Percentiles rank a stretch among this genome's conserved stretches.
These are phyloP conservation scores for Chlorocebus sabaeus DNA, from an alignment of 2,113 vertebrate genomes.

Conservation along the genomic window DNA sequence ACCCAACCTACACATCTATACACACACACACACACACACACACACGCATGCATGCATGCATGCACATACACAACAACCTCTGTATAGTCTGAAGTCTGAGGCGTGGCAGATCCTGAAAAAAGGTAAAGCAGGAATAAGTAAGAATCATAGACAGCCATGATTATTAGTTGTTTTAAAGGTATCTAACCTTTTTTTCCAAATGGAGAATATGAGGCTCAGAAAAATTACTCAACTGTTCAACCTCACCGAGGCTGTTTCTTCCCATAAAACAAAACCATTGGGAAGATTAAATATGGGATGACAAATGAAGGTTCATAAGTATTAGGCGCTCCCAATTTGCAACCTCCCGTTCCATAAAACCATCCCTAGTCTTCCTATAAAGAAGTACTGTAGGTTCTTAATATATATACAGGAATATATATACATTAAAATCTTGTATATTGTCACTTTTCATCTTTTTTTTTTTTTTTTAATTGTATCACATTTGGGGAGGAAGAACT, in stretches of 20 bases:
- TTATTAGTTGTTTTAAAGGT: neutral
- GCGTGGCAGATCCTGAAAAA: neutral
- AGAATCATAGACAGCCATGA: neutral
- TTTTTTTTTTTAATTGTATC: neutral
- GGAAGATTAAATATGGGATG: neutral
- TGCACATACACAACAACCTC: neutral
- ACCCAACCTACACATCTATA: rapidly evolving
- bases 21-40: neutral
- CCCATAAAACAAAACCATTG: neutral
- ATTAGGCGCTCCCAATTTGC: neutral
- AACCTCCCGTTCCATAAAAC: neutral
- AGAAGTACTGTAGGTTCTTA: neutral
- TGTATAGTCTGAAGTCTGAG: neutral
- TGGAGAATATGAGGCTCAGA: neutral
- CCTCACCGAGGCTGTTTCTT: neutral
- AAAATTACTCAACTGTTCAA: neutral
- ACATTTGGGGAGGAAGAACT: neutral
- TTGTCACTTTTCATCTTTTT: neutral
- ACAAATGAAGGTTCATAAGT: neutral
- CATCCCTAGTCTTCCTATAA: neutral
- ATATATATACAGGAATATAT: neutral
- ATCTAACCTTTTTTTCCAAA: neutral
- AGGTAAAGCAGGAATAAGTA: neutral
- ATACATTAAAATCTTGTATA: neutral
- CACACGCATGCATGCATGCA: too few relatives aligned